phyloP scores from a whole-genome alignment of 2,797 vertebrate genomes.

The Coluber constrictor region DNA sequence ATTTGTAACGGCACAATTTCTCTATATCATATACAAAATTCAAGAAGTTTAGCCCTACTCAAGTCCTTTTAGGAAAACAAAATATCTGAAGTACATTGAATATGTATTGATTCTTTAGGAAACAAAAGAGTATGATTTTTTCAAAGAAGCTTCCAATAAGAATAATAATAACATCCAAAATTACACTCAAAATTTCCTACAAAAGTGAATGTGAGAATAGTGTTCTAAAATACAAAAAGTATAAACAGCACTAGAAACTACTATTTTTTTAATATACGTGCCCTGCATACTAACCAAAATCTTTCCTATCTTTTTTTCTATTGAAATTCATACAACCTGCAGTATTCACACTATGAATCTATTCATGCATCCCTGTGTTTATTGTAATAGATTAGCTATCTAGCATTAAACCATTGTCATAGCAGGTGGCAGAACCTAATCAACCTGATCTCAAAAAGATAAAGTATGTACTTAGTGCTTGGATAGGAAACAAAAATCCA shows the following conservation, averaged over 20 bases:
- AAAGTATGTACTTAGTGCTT: not conserved
- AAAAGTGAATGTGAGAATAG: not conserved
- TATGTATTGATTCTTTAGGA: not conserved
- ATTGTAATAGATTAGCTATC: not conserved
- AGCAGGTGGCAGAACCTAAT: not conserved
- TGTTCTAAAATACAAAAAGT: not conserved
- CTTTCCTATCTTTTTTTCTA: not conserved
- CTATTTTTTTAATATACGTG: not conserved
- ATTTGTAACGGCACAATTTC: not conserved
- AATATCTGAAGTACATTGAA: constrained; percentile 6
- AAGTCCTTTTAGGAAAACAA: not conserved
- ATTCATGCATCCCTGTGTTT: not conserved
- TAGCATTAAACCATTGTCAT: not conserved
- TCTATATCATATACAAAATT: not conserved
- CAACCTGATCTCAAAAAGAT: not conserved
- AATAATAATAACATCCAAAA: not conserved
- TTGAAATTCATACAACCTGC: not conserved
- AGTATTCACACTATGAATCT: not conserved
- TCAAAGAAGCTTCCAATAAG: not conserved
- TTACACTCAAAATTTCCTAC: accelerated
- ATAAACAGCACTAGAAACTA: not conserved
- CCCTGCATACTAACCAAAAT: not conserved
- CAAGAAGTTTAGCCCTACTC: not conserved
- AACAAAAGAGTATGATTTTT: no score
- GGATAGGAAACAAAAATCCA: not conserved